These are phyloP conservation scores for Ophion obscuratus DNA, from an alignment of 2,888 invertebrate species.

Conservation along the genomic window DNA sequence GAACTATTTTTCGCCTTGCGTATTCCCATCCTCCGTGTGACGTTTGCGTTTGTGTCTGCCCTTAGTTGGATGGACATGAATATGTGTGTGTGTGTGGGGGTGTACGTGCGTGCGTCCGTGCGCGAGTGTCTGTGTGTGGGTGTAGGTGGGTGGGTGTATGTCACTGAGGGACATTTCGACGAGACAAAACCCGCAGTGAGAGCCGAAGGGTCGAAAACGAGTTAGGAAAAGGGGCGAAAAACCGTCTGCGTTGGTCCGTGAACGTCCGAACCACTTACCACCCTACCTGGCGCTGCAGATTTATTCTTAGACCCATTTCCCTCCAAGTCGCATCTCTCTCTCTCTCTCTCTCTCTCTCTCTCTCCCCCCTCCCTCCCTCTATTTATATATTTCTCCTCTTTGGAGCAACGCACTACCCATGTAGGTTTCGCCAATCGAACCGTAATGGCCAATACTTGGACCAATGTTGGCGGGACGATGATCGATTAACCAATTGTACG, in stretches of 20 bases:
- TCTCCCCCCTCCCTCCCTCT: not conserved
- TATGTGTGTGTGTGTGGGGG: too few species aligned
- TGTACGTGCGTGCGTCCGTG: too few species aligned
- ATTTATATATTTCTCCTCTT: not conserved
- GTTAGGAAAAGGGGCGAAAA: conserved; percentile 31
- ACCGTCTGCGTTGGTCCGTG: conserved; percentile 17
- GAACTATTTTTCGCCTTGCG: not conserved
- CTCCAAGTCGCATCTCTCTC: not conserved
- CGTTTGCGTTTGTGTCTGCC: not conserved
- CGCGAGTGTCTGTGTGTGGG: too few species aligned
- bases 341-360: not conserved
- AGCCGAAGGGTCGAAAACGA: conserved; percentile 40
- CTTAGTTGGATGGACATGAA: not conserved
- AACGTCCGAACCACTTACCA: conserved; percentile 46
- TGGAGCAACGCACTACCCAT: conserved; percentile 26
- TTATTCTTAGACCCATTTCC: not conserved
- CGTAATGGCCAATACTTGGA: too few species aligned
- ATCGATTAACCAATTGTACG: too few species aligned
- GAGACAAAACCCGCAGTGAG: not conserved
- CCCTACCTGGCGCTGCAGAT: not conserved
- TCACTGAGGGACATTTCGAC: not conserved
- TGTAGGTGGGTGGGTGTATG: too few species aligned
- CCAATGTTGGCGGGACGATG: too few species aligned
- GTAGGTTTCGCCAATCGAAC: too few species aligned
- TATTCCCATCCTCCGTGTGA: not conserved